phyloP scores from a whole-genome alignment of 2,113 vertebrate species.

The Apodemus sylvaticus region DNA sequence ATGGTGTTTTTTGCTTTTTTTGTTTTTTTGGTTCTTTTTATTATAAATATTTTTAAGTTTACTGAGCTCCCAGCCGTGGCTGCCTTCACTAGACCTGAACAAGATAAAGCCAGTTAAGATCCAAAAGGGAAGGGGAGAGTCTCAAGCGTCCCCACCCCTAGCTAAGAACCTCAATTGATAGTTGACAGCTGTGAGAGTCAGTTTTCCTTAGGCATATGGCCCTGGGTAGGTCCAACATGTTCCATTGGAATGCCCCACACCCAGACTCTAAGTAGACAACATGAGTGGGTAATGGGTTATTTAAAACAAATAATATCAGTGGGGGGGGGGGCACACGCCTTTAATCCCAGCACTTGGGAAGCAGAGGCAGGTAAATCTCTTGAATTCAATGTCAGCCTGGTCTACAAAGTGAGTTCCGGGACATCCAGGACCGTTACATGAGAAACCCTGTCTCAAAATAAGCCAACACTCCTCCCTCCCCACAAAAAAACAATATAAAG shows the following conservation, averaged over 20 bases:
- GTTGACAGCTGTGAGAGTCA: background rate
- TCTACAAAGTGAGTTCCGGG: background rate
- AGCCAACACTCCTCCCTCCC: background rate
- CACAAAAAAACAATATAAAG: background rate
- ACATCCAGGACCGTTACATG: background rate
- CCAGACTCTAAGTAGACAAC: no score
- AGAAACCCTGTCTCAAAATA: background rate
- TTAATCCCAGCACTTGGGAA: background rate
- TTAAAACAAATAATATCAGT: background rate
- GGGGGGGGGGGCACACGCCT: background rate
- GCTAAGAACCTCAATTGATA: background rate
- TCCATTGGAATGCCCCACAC: background rate
- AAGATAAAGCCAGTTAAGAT: background rate
- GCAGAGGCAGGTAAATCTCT: background rate
- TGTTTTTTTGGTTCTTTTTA: background rate
- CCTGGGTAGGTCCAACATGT: background rate
- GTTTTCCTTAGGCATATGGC: background rate
- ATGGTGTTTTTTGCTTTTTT: background rate
- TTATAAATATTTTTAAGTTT: slow-evolving; percentile 13
- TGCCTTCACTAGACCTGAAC: background rate
- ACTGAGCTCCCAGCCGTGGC: background rate
- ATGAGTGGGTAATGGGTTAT: background rate
- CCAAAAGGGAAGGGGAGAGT: background rate
- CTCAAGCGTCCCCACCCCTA: background rate
- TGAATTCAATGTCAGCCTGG: background rate